A percentile compares a stretch with the other conserved stretches of the same genome.
phyloP scores from a whole-genome alignment of 2,888 invertebrate genomes.

The Ophioninae sp. region DNA sequence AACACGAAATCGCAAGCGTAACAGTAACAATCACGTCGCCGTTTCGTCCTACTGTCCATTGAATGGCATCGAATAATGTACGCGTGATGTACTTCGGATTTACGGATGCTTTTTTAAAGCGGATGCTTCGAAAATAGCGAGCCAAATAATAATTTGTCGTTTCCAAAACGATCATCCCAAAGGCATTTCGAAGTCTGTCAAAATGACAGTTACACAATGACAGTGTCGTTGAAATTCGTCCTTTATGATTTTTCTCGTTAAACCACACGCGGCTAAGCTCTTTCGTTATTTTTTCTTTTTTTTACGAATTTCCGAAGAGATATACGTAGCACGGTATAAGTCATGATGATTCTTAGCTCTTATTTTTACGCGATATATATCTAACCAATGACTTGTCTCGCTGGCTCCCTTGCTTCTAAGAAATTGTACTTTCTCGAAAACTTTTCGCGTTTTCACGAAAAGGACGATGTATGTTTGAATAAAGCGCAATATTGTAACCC shows the following conservation, averaged over 20 bases:
- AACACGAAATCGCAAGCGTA: slow-evolving; percentile 81
- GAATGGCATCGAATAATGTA: slow-evolving; percentile 75
- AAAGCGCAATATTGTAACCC: slow-evolving; percentile 14
- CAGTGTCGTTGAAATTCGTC: neutral
- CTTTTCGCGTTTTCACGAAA: neutral
- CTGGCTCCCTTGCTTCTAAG: slow-evolving; percentile 16
- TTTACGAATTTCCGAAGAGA: slow-evolving; percentile 6
- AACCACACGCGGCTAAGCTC: neutral
- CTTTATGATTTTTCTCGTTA: neutral
- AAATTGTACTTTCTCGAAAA: slow-evolving; percentile 20
- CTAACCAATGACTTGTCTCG: slow-evolving; percentile 3
- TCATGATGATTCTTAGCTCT: slow-evolving; percentile 16
- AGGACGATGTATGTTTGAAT: slow-evolving; percentile 17
- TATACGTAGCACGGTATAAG: slow-evolving; percentile 15
- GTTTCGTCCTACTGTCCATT: slow-evolving; percentile 68
- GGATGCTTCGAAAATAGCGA: neutral
- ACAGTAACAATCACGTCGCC: slow-evolving; percentile 76
- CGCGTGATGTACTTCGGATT: neutral
- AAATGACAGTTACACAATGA: neutral
- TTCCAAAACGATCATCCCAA: neutral
- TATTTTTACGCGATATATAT: slow-evolving; percentile 6
- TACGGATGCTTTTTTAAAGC: neutral
- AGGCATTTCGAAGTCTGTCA: neutral
- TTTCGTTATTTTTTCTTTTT: neutral
- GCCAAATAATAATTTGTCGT: neutral